These are phyloP conservation scores for Carcharodon carcharias DNA, from an alignment of 2,797 vertebrate genomes.

Conservation along the genomic window DNA sequence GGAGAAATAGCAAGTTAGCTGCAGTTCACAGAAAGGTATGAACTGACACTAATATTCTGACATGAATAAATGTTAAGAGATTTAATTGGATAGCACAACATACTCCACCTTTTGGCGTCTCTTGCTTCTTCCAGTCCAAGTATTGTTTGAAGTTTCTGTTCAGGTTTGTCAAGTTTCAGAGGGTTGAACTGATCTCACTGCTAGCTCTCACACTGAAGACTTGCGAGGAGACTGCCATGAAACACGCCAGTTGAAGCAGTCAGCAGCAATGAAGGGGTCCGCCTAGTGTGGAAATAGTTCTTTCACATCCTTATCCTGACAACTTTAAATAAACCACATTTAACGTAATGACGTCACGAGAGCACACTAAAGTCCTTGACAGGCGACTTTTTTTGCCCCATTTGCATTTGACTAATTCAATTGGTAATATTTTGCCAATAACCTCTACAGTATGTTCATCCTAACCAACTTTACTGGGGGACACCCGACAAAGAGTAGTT, in stretches of 20 bases:
- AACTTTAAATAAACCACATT: neutral
- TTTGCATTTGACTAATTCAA: neutral
- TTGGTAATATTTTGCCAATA: neutral
- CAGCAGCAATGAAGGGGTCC: neutral
- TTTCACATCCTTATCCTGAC: constrained; percentile 12
- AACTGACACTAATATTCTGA: neutral
- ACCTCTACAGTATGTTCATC: neutral
- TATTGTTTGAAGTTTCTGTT: neutral
- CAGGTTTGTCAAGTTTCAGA: neutral
- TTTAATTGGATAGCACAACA: neutral
- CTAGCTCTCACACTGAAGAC: neutral
- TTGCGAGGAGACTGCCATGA: neutral
- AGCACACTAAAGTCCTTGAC: neutral
- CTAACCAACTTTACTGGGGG: neutral
- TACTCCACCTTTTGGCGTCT: constrained; percentile 23
- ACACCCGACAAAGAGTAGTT: neutral
- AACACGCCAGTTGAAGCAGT: neutral
- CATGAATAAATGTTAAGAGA: neutral
- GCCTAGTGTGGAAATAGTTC: neutral
- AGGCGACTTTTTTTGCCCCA: neutral
- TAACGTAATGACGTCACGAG: constrained; percentile 15
- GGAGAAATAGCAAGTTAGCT: neutral
- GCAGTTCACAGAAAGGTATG: neutral
- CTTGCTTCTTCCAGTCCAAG: constrained; percentile 18
- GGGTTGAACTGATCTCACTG: neutral